These are phyloP conservation scores for Numenius arquata DNA, from an alignment of 2,113 vertebrate genomes.

Conservation along the genomic window DNA sequence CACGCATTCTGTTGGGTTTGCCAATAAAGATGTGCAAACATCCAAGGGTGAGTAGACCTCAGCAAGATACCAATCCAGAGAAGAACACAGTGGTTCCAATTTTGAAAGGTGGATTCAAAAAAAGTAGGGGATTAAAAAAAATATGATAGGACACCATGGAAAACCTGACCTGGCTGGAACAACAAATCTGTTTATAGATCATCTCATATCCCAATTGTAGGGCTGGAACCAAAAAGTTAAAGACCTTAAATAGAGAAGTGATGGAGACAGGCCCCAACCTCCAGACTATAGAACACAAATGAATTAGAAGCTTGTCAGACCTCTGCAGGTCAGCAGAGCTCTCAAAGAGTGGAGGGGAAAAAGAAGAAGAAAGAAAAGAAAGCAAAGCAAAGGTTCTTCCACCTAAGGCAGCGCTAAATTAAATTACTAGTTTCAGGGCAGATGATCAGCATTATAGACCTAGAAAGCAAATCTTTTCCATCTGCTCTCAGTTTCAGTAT, in stretches of 20 bases:
- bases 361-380: no score
- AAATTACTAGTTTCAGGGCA: not conserved
- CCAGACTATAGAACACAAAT: not conserved
- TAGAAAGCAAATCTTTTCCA: not conserved
- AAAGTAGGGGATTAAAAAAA: not conserved
- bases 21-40: not conserved
- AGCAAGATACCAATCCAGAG: not conserved
- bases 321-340: not conserved
- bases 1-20: not conserved
- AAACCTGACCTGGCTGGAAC: not conserved
- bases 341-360: not conserved
- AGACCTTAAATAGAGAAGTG: not conserved
- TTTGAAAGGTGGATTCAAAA: not conserved
- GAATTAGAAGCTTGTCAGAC: not conserved
- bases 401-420: not conserved
- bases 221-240: not conserved
- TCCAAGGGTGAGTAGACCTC: not conserved
- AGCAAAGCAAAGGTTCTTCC: not conserved
- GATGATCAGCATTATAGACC: fast-evolving
- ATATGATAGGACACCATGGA: no score
- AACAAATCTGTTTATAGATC: not conserved
- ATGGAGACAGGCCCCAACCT: not conserved
- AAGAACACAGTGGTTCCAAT: not conserved
- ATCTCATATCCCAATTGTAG: not conserved
- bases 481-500: not conserved